Conservation (phyloP, 2,888 invertebrate genomes). For the Dilophus febrilis region DNA sequence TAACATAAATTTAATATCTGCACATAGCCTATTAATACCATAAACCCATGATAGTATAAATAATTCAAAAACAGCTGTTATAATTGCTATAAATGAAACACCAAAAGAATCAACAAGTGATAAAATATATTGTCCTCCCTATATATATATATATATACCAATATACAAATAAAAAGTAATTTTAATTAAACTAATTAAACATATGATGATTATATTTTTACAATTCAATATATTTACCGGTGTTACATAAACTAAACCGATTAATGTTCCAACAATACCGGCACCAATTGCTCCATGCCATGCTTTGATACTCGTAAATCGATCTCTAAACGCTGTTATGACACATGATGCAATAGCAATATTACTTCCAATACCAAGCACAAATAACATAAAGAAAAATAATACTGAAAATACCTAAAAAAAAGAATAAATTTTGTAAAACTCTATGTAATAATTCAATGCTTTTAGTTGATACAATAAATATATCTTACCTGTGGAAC, state of each 20-base stretch:
- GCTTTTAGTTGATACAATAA: not conserved
- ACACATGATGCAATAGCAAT: conserved; percentile 32
- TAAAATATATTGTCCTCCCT: conserved; percentile 56
- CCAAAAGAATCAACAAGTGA: conserved; percentile 56
- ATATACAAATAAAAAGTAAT: too few relatives aligned
- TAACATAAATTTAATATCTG: conserved; percentile 68
- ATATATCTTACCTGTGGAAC: conserved; percentile 31
- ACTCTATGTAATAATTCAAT: too few relatives aligned
- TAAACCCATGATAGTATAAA: conserved; percentile 59
- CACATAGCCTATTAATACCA: conserved; percentile 48
- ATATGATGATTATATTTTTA: conserved; percentile 1
- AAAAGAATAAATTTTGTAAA: too few relatives aligned
- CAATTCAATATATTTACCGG: conserved; percentile 33
- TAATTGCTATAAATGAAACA: conserved; percentile 54
- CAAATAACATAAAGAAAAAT: conserved; percentile 39
- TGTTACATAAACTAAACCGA: conserved; percentile 45
- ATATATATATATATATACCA: too few relatives aligned
- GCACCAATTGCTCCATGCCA: conserved; percentile 37
- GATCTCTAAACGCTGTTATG: conserved; percentile 32
- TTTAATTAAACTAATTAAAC: too few relatives aligned
- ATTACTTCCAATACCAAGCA: conserved; percentile 36
- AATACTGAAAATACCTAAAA: conserved; percentile 32
- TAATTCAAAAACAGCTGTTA: conserved; percentile 47
- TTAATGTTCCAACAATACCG: conserved; percentile 32
- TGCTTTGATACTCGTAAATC: conserved; percentile 28